phyloP scores from a whole-genome alignment of 2,888 invertebrate genomes.

The Tridacna crocea region DNA sequence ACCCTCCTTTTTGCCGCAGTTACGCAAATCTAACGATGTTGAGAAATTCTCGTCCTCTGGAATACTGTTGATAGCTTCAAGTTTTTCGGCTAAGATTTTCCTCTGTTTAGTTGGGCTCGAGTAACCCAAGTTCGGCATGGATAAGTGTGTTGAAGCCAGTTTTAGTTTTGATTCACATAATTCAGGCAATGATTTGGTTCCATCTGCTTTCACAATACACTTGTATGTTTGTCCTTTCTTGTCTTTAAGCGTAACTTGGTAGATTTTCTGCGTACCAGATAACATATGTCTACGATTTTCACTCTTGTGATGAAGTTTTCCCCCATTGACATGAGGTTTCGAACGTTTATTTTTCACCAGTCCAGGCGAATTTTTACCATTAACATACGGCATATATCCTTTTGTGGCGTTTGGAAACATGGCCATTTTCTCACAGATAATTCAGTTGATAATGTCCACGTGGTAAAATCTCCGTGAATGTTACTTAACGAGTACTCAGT shows the following conservation, averaged over 20 bases:
- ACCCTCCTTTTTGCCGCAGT: conserved; percentile 76
- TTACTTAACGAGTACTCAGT: no score
- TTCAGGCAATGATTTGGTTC: conserved; percentile 75
- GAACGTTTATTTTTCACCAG: conserved; percentile 58
- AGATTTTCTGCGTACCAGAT: conserved; percentile 70
- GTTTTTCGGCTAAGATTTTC: conserved; percentile 50
- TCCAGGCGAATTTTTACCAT: conserved; percentile 67
- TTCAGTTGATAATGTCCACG: conserved; percentile 30
- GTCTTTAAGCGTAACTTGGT: conserved; percentile 78
- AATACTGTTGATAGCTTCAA: conserved; percentile 54
- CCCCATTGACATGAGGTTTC: conserved; percentile 66
- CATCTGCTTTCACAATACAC: conserved; percentile 78
- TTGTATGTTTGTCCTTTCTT: conserved; percentile 77
- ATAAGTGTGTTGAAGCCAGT: conserved; percentile 44
- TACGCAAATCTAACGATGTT: conserved; percentile 59
- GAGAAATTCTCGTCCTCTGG: conserved; percentile 51
- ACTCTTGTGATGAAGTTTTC: conserved; percentile 66
- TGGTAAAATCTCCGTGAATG: conserved; percentile 13
- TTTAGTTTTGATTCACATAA: conserved; percentile 68
- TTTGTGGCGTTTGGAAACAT: conserved; percentile 81
- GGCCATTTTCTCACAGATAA: conserved; percentile 62
- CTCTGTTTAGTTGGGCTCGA: conserved; percentile 56
- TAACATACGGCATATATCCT: conserved; percentile 81
- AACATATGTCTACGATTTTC: conserved; percentile 48
- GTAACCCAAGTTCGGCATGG: conserved; percentile 67